Evolutionary conservation across 64 coral and sea anemone species (phyloP).

Genomic region (Montipora efflorescens): DNA sequence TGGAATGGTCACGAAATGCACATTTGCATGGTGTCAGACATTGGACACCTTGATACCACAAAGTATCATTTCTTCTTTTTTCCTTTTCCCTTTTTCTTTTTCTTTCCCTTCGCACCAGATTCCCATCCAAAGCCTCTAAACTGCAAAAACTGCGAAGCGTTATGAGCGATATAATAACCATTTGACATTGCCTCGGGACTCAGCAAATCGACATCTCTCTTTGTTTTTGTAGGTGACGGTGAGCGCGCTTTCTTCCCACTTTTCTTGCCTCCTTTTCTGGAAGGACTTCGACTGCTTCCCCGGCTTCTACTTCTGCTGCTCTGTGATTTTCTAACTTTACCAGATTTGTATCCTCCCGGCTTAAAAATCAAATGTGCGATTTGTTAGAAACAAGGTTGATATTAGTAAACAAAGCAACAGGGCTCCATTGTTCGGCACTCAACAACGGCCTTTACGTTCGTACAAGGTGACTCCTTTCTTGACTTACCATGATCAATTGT

Average conservation of each 20-base stretch:
- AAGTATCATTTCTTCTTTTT: slow-evolving; percentile 79
- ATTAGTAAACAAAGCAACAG: background rate
- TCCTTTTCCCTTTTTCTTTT: slow-evolving; percentile 86
- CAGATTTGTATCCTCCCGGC: slow-evolving; percentile 52
- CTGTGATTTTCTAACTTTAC: slow-evolving; percentile 76
- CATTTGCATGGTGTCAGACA: too few relatives aligned
- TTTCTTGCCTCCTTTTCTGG: slow-evolving; percentile 85
- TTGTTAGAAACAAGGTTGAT: background rate
- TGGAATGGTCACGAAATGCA: too few relatives aligned
- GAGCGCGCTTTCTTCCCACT: slow-evolving; percentile 79
- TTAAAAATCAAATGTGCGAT: background rate
- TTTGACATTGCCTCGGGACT: slow-evolving; percentile 97
- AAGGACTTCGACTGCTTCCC: slow-evolving; percentile 77
- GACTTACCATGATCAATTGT: slow-evolving; percentile 17
- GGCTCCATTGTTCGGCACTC: background rate
- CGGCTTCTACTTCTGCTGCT: slow-evolving; percentile 90
- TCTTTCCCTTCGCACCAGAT: slow-evolving; percentile 54
- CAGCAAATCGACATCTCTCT: slow-evolving; percentile 68
- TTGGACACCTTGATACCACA: background rate
- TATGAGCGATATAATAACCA: slow-evolving; percentile 96
- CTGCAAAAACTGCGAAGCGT: slow-evolving; percentile 84
- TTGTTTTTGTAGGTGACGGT: slow-evolving; percentile 78
- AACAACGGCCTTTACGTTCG: too few relatives aligned
- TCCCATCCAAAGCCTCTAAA: slow-evolving; percentile 95
- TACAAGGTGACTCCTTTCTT: background rate